These are phyloP conservation scores for Drosophila eohydei DNA, from an alignment of 2,888 invertebrate species.

Conservation along the genomic window DNA sequence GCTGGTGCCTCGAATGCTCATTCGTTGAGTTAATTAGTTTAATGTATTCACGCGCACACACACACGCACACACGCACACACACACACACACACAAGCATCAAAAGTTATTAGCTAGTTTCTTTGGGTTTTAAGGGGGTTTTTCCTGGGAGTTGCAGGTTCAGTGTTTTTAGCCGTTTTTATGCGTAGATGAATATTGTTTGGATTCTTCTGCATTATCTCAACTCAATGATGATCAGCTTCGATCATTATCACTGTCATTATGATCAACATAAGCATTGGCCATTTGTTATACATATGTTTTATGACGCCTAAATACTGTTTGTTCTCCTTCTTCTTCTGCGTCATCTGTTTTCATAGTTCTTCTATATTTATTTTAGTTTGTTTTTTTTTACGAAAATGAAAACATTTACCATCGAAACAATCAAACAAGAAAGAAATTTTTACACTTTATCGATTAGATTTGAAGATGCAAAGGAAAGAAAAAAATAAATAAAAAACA, in stretches of 20 bases:
- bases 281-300: slow-evolving; percentile 49
- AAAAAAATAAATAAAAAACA: slow-evolving; percentile 41
- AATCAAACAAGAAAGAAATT: slow-evolving; percentile 85
- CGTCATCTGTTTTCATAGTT: slow-evolving; percentile 3
- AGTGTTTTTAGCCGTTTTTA: slow-evolving; percentile 30
- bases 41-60: slow-evolving; percentile 14
- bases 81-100: neutral
- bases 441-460: slow-evolving; percentile 66
- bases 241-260: neutral
- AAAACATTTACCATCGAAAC: slow-evolving; percentile 84
- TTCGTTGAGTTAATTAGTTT: slow-evolving; percentile 51
- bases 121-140: neutral
- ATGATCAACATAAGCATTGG: slow-evolving; percentile 25
- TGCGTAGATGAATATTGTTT: slow-evolving; percentile 21
- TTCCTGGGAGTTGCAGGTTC: slow-evolving; percentile 5
- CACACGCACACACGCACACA: slow-evolving; percentile 9
- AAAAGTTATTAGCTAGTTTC: slow-evolving; percentile 1
- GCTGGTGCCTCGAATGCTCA: slow-evolving; percentile 5
- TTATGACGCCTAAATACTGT: slow-evolving; percentile 9
- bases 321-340: slow-evolving; percentile 12
- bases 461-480: slow-evolving; percentile 50
- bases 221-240: neutral
- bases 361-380: slow-evolving; percentile 59
- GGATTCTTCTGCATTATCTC: slow-evolving; percentile 6
- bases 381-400: slow-evolving; percentile 56